These are phyloP conservation scores for Caenorhabditis remanei DNA, from an alignment of 1,140 invertebrate genomes.

Conservation along the genomic window DNA sequence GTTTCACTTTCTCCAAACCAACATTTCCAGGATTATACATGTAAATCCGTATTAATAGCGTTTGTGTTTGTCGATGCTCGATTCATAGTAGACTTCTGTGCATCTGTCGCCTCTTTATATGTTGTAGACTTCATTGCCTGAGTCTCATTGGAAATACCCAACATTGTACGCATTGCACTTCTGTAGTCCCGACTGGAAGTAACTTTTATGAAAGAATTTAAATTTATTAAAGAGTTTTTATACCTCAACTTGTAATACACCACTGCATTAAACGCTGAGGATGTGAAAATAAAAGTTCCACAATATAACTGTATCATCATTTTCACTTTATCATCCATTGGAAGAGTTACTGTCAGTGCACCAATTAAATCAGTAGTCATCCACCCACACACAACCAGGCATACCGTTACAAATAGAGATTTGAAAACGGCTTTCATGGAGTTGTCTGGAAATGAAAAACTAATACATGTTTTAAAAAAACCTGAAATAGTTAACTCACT, in stretches of 20 bases:
- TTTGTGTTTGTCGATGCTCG: background rate
- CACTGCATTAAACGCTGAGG: constrained; percentile 1
- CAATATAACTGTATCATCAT: constrained; percentile 42
- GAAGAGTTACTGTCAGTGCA: background rate
- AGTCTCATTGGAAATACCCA: background rate
- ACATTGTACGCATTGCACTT: constrained; percentile 4
- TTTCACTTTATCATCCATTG: background rate
- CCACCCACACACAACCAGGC: constrained; percentile 29
- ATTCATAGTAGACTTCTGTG: background rate
- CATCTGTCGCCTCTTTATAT: constrained; percentile 5
- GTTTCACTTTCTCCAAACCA: too few relatives aligned
- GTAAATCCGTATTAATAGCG: background rate
- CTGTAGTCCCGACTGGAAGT: constrained; percentile 28
- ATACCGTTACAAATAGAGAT: constrained; percentile 1
- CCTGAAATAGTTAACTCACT: background rate
- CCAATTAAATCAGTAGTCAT: constrained; percentile 33
- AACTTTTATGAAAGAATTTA: background rate
- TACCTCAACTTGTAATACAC: constrained; percentile 43
- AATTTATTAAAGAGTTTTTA: too few relatives aligned
- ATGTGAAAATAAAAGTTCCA: constrained; percentile 38
- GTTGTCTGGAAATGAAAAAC: constrained; percentile 30
- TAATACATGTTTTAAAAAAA: background rate
- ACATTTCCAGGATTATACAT: too few relatives aligned
- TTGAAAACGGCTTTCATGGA: constrained; percentile 36
- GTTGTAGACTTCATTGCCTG: background rate